Conservation (phyloP, 2,888 invertebrate species). For the Ectemnius continuus region DNA sequence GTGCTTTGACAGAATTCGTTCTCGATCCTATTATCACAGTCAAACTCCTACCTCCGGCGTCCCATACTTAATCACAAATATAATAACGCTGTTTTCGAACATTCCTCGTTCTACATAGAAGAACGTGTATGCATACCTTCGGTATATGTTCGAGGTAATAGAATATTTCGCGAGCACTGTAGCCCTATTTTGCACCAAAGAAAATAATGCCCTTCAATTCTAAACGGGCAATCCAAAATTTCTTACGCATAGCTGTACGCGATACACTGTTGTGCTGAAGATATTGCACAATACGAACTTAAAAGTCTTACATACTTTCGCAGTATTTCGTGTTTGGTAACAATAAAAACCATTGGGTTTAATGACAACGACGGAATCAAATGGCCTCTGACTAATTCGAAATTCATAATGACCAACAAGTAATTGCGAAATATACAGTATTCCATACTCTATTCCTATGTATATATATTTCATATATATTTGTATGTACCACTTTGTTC, state of each 20-base stretch:
- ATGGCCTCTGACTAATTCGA: constrained; percentile 63
- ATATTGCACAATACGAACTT: constrained; percentile 15
- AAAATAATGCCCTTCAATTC: constrained; percentile 12
- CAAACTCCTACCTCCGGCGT: constrained; percentile 65
- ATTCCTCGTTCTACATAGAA: constrained; percentile 37
- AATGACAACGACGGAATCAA: constrained; percentile 30
- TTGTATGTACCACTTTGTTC: constrained; percentile 50
- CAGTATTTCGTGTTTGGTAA: background rate
- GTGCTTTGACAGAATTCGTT: constrained; percentile 59
- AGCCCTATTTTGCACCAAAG: constrained; percentile 14
- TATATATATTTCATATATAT: constrained; percentile 45
- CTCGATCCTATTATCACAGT: constrained; percentile 74
- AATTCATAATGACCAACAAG: constrained; percentile 62
- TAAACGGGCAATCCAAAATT: constrained; percentile 27
- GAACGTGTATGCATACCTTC: constrained; percentile 37
- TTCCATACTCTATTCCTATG: constrained; percentile 54
- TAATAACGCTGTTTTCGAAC: constrained; percentile 45
- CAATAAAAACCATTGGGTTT: background rate
- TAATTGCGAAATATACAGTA: constrained; percentile 66
- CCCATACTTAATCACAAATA: constrained; percentile 51
- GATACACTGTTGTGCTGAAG: constrained; percentile 1
- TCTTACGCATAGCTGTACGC: constrained; percentile 48
- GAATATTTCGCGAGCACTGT: constrained; percentile 54
- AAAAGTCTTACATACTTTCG: constrained; percentile 16
- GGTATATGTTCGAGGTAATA: constrained; percentile 38